These are phyloP conservation scores for Fregetta grallaria DNA, from an alignment of 2,113 vertebrate species.

Conservation along the genomic window DNA sequence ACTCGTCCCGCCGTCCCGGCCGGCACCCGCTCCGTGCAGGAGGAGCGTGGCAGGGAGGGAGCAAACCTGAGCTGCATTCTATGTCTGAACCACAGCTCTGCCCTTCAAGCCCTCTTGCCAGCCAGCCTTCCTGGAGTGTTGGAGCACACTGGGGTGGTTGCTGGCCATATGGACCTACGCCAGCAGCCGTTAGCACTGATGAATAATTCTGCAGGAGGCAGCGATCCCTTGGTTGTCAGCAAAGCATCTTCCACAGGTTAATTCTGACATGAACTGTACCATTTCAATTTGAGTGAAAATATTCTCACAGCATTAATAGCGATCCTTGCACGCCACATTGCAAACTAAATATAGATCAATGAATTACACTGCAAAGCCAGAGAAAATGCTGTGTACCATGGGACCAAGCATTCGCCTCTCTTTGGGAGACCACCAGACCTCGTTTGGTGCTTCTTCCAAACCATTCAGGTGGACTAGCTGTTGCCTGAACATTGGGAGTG, in stretches of 20 bases:
- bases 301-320: accelerated
- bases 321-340: neutral
- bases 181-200: accelerated
- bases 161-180: accelerated
- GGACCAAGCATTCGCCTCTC: no score
- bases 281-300: accelerated
- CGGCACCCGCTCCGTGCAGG: neutral
- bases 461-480: accelerated
- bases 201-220: neutral
- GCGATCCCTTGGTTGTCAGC: accelerated
- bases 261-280: neutral
- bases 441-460: accelerated
- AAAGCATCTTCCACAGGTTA: neutral
- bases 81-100: neutral
- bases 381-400: accelerated
- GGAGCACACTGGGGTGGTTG: no score
- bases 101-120: neutral
- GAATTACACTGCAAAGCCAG: neutral
- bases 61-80: no score
- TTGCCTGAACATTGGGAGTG: neutral
- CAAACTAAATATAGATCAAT: neutral
- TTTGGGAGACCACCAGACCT: neutral
- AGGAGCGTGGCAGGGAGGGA: neutral
- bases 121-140: neutral
- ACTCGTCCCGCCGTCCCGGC: accelerated